Evolutionary conservation across 2,888 invertebrate species (phyloP).

Genomic region (Sarcophaga carnaria): DNA sequence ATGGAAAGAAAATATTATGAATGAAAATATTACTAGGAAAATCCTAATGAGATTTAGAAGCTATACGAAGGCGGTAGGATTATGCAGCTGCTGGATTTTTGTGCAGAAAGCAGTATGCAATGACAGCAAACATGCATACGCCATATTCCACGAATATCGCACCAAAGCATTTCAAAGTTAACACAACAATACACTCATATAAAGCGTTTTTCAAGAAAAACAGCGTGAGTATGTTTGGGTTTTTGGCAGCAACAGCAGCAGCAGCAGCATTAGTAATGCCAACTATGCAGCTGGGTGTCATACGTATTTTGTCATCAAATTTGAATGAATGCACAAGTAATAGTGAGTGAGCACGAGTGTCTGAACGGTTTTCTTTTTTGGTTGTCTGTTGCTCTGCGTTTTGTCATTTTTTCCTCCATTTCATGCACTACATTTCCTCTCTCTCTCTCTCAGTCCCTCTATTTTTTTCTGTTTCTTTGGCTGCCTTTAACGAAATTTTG

Average conservation of each 20-base stretch:
- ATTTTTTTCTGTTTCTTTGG: conserved; percentile 20
- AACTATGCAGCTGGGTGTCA: conserved; percentile 68
- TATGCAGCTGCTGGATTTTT: conserved; percentile 35
- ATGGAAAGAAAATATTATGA: conserved; percentile 58
- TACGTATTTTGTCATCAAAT: conserved; percentile 62
- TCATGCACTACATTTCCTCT: no score
- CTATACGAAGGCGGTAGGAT: conserved; percentile 49
- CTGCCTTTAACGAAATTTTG: conserved; percentile 49
- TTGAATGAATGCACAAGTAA: conserved; percentile 53
- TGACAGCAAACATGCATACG: background rate
- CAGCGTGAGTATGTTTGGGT: conserved; percentile 33
- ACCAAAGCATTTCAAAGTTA: conserved; percentile 29
- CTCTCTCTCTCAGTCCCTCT: background rate
- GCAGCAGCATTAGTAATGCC: conserved; percentile 60
- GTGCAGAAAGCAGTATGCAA: conserved; percentile 7
- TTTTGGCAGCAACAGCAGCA: conserved; percentile 56
- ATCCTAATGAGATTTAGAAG: conserved; percentile 68
- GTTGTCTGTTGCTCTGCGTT: conserved; percentile 39
- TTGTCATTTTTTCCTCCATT: background rate
- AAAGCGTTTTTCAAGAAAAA: background rate
- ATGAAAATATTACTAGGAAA: conserved; percentile 60
- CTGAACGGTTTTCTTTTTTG: background rate
- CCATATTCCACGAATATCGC: conserved; percentile 9
- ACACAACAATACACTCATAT: background rate
- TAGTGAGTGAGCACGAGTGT: conserved; percentile 27